phyloP scores from a whole-genome alignment of 2,113 vertebrate species.

The Uropsilus gracilis region DNA sequence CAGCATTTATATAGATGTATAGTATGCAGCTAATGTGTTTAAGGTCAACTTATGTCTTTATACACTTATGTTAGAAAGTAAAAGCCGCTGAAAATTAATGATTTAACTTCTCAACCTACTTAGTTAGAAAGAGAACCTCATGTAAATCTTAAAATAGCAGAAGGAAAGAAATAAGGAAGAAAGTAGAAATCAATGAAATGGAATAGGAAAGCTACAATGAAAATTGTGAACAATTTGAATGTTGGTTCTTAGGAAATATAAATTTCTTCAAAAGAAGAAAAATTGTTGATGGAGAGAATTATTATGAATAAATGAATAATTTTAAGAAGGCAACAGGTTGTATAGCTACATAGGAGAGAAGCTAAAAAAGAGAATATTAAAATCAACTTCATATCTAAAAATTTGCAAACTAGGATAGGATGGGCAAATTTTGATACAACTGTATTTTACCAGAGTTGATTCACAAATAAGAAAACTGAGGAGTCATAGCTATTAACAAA shows the following conservation, averaged over 20 bases:
- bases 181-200: background rate
- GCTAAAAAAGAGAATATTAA: background rate
- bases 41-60: background rate
- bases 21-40: background rate
- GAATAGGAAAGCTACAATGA: background rate
- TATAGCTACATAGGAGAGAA: background rate
- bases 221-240: background rate
- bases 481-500: no score
- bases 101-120: background rate
- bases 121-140: background rate
- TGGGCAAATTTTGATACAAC: background rate
- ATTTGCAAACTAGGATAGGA: background rate
- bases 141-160: background rate
- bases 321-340: background rate
- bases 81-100: background rate
- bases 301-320: background rate
- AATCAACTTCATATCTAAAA: background rate
- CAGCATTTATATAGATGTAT: background rate
- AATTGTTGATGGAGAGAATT: background rate
- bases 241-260: background rate
- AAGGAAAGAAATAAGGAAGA: background rate
- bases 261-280: background rate
- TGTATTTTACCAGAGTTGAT: background rate
- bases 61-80: background rate
- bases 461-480: background rate